Evolutionary conservation across 1,140 invertebrate species (phyloP).

Genomic region (Lasaia peninsularis): DNA sequence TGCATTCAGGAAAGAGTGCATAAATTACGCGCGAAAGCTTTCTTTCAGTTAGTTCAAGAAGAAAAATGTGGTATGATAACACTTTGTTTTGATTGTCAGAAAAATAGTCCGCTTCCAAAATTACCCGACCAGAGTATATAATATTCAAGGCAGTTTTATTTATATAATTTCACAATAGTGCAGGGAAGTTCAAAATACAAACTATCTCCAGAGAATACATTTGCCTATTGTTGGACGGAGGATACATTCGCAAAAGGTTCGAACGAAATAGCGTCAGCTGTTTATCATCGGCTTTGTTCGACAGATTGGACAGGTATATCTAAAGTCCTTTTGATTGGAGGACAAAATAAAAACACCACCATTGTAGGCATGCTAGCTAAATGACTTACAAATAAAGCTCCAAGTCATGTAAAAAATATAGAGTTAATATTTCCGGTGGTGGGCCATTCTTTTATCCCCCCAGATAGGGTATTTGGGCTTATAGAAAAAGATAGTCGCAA

Average conservation of each 20-base stretch:
- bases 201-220: not conserved
- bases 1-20: not conserved
- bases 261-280: constrained; percentile 10
- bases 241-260: not conserved
- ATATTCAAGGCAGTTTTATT: constrained; percentile 3
- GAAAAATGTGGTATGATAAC: not conserved
- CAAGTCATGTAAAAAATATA: not conserved
- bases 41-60: constrained; percentile 5
- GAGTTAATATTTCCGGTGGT: not conserved
- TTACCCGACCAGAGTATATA: not conserved
- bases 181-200: not conserved
- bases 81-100: constrained; percentile 1
- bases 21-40: constrained; percentile 13
- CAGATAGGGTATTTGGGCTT: not conserved
- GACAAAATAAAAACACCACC: not conserved
- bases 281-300: not conserved
- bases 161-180: constrained; percentile 10
- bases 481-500: constrained; percentile 3
- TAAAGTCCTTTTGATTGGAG: not conserved
- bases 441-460: not conserved
- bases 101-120: not conserved
- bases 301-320: not conserved
- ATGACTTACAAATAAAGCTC: not conserved
- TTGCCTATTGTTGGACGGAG: not conserved
- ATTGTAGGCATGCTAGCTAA: not conserved